Percentiles rank a stretch among this genome's conserved stretches.
These are phyloP conservation scores for Eulemur coronatus DNA, from an alignment of 2,797 vertebrate genomes.

Conservation along the genomic window DNA sequence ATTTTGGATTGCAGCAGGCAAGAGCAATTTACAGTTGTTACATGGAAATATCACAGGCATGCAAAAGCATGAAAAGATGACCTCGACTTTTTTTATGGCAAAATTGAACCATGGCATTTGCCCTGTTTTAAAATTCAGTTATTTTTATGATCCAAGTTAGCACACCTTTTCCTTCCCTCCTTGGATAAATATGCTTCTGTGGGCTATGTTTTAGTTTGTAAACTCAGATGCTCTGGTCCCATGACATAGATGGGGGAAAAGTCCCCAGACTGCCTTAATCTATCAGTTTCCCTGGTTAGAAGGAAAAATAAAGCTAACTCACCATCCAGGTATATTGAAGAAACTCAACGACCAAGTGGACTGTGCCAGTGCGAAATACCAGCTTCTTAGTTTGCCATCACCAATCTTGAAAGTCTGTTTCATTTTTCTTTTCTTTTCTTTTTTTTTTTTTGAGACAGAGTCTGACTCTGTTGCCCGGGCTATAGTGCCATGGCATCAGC, in stretches of 20 bases:
- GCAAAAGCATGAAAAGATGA: not conserved
- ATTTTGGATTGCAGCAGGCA: not conserved
- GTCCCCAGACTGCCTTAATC: not conserved
- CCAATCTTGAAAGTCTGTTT: not conserved
- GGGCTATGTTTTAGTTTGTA: not conserved
- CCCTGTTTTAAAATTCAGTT: not conserved
- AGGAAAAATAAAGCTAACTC: conserved; percentile 21
- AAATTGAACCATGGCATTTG: not conserved
- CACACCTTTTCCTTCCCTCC: not conserved
- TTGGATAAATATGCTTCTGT: conserved; percentile 1
- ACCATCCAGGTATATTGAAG: not conserved
- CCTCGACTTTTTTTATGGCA: not conserved
- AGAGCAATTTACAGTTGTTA: not conserved
- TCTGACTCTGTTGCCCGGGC: too few relatives aligned
- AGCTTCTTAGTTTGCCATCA: not conserved
- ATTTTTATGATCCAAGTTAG: not conserved
- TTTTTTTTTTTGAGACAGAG: too few relatives aligned
- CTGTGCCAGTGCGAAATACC: not conserved
- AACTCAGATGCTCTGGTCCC: not conserved
- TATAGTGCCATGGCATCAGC: too few relatives aligned
- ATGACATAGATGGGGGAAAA: not conserved
- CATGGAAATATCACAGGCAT: not conserved
- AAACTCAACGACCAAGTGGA: not conserved
- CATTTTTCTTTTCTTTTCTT: too few relatives aligned
- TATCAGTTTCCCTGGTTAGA: not conserved